phyloP scores from a whole-genome alignment of 2,113 vertebrate species.

The Cyprinodon tularosa region DNA sequence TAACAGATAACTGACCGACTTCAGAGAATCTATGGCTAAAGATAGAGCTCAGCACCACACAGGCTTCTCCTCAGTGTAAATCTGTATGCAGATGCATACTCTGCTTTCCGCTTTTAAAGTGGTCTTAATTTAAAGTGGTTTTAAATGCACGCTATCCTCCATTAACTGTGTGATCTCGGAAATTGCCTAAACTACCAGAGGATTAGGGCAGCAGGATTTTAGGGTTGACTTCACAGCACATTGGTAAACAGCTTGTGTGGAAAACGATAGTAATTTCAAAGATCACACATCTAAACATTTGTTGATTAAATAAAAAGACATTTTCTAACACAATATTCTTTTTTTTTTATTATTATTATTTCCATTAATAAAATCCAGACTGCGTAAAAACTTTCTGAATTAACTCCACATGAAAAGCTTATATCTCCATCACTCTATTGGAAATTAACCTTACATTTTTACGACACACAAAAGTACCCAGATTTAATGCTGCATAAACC shows the following conservation, averaged over 20 bases:
- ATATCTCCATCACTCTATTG: neutral
- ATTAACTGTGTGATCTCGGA: constrained; percentile 39
- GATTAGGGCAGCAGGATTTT: constrained; percentile 32
- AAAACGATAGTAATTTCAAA: constrained; percentile 3
- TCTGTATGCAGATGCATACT: constrained; percentile 29
- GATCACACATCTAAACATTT: constrained; percentile 22
- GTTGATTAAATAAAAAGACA: neutral
- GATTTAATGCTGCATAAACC: neutral
- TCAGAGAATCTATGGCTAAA: constrained; percentile 26
- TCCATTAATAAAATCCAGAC: neutral
- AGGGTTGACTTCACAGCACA: constrained; percentile 9
- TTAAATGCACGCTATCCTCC: constrained; percentile 43
- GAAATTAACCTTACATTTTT: neutral
- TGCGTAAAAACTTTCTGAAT: neutral
- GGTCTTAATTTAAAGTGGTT: constrained; percentile 53
- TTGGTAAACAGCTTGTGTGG: constrained; percentile 7
- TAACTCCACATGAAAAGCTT: neutral
- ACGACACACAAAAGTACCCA: neutral
- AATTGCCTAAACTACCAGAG: constrained; percentile 25
- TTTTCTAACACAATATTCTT: neutral
- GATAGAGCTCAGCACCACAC: constrained; percentile 24
- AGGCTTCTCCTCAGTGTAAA: constrained; percentile 20
- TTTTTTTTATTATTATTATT: neutral
- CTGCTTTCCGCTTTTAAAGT: constrained; percentile 23
- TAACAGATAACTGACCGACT: constrained; percentile 12